Base-by-base conservation (phyloP, 2,797 vertebrate species). In the Knipowitschia caucasica region DNA sequence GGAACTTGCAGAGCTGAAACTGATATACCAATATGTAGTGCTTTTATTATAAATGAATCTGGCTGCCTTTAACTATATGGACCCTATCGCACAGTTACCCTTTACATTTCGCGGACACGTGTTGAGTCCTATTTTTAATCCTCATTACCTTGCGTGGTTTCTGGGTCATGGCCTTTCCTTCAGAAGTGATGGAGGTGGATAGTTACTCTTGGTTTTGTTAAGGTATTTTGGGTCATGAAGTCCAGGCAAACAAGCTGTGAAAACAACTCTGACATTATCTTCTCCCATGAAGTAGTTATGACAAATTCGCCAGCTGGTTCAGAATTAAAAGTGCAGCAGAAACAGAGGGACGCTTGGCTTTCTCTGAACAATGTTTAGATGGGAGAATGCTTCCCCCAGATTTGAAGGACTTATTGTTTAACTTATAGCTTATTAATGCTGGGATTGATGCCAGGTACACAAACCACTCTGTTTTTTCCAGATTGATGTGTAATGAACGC, bases 251-350 rank as follows among this genome's bases (percentile, higher is more conserved):
- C 49, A 36, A 25, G 34, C 49, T 7, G 23, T 11, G 50, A 9
- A 51, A 51, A 51, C 34, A 51, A 27, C 17, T 6, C 23, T 51
- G 50, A 38, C 50, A 52, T 52, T 51, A 51, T 51, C 34, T 36
- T 33, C 50, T 51, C n/a, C 23, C 3, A 27, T 14, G n/a, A 38
- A 38, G 50, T 26, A 10, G 15, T 38, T 29, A 26, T 38, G 50
- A 52, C 50, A 39, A 52, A 51, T 51, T 33, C 20, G 34, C n/a
- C 34, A 17, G n/a, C 14, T 25, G n/a, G 8, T 38, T 7, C 23
- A 26, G 35, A 38, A 36, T 12, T 39, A 38, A 18, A 18, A 39
- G 50, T 52, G 34, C 50, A 52, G 50, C 50, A 38, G 12, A 39
- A 36, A 35, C 45, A 50, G 31, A 35, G 21, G 12, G 23, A 50